phyloP scores from a whole-genome alignment of 2,113 vertebrate species.

The Cygnus buccinator region DNA sequence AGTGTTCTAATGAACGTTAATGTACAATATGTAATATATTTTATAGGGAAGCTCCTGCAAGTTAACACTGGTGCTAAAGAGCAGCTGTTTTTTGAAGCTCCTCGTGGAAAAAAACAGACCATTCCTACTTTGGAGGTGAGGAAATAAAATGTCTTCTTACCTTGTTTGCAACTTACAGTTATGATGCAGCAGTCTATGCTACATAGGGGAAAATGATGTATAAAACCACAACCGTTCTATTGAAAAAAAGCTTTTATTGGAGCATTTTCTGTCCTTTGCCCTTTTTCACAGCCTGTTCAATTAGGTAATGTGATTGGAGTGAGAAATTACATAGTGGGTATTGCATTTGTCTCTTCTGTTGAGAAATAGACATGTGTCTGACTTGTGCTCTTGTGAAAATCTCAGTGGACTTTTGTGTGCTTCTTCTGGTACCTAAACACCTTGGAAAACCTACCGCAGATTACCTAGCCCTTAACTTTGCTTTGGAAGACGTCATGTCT shows the following conservation, averaged over 20 bases:
- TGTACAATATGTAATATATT: neutral
- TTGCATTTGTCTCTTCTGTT: neutral
- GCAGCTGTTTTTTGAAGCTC: constrained; percentile 97
- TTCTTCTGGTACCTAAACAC: neutral
- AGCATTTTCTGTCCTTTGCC: neutral
- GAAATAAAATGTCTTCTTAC: neutral
- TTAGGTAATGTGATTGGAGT: neutral
- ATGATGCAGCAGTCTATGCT: neutral
- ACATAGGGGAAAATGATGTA: neutral
- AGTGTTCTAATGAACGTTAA: neutral
- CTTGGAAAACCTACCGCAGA: neutral
- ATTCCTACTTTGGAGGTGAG: constrained; percentile 91
- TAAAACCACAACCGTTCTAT: neutral
- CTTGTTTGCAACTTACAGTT: neutral
- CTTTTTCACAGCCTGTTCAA: neutral
- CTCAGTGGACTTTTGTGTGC: neutral
- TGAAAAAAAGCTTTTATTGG: neutral
- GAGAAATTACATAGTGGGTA: neutral
- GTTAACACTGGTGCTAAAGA: constrained; percentile 98
- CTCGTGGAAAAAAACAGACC: constrained; percentile 92
- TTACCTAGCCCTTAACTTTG: neutral
- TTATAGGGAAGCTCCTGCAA: constrained; percentile 94
- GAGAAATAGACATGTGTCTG: neutral
- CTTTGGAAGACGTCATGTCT: neutral
- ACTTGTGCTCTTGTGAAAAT: neutral